A percentile compares a stretch with the other conserved stretches of the same genome.
These are phyloP conservation scores for Epinotia demarniana DNA, from an alignment of 2,888 invertebrate species.

Conservation along the genomic window DNA sequence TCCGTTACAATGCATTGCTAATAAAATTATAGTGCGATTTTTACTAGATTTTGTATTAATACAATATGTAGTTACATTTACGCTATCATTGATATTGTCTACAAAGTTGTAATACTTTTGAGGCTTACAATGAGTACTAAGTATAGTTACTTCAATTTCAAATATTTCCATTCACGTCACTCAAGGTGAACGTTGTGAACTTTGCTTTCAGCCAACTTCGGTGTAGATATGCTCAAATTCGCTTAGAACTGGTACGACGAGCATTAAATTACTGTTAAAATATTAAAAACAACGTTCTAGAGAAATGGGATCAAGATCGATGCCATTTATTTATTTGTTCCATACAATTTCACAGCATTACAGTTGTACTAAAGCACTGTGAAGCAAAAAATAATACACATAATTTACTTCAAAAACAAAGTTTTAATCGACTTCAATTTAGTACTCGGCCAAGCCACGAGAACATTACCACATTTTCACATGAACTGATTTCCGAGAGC, in stretches of 20 bases:
- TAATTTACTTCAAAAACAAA: too few species aligned
- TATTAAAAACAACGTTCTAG: neutral
- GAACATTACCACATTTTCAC: too few species aligned
- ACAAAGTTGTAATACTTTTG: neutral
- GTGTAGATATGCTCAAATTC: neutral
- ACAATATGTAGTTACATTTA: too few species aligned
- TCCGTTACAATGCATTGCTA: too few species aligned
- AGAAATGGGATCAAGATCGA: neutral
- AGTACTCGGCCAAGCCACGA: too few species aligned
- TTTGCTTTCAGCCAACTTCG: neutral
- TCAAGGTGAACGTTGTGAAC: neutral
- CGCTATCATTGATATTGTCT: neutral
- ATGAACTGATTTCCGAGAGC: too few species aligned
- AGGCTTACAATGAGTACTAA: neutral
- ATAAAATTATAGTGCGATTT: too few species aligned
- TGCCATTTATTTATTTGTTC: neutral
- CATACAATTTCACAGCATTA: too few species aligned
- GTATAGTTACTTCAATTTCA: neutral
- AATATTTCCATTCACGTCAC: neutral
- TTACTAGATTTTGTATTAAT: too few species aligned
- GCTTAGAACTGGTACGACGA: neutral
- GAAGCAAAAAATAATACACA: too few species aligned
- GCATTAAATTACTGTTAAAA: neutral
- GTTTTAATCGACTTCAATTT: too few species aligned
- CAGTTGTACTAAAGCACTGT: too few species aligned